Percentiles rank a stretch among this genome's conserved stretches.
Conservation (phyloP, 2,888 invertebrate species). For the Hypercompe scribonia region DNA sequence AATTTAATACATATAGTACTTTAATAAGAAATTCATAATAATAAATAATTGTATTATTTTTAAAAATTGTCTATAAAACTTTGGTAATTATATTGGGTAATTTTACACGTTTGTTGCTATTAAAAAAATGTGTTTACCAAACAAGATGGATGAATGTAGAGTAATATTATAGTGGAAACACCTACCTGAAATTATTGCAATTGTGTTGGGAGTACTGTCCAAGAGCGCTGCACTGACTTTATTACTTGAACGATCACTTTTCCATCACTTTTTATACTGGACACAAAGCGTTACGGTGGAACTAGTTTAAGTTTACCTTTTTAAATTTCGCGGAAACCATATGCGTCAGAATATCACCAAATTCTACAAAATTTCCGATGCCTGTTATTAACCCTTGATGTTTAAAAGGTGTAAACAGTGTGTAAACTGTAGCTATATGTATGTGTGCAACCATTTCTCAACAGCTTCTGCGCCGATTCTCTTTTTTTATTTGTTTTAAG, state of each 20-base stretch:
- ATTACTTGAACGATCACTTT: conserved; percentile 4
- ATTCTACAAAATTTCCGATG: background rate
- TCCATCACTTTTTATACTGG: conserved; percentile 11
- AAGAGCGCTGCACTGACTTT: conserved; percentile 3
- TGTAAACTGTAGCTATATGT: no score
- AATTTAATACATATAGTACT: background rate
- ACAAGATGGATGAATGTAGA: background rate
- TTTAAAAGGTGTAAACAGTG: no score
- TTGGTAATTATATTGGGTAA: background rate
- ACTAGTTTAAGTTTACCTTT: conserved; percentile 6
- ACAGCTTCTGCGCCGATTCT: no score
- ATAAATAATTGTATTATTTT: background rate
- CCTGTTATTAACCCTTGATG: background rate
- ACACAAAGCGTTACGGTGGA: background rate
- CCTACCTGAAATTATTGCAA: background rate
- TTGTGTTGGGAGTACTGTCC: background rate
- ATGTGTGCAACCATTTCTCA: no score
- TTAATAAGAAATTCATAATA: background rate
- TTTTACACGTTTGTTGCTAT: background rate
- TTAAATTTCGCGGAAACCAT: background rate
- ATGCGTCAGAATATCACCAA: background rate
- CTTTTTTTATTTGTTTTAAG: no score
- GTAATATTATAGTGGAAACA: background rate
- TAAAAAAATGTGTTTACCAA: background rate
- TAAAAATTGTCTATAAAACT: background rate